phyloP scores from a whole-genome alignment of 2,888 invertebrate genomes.

The Scrobipalpa atriplicella region DNA sequence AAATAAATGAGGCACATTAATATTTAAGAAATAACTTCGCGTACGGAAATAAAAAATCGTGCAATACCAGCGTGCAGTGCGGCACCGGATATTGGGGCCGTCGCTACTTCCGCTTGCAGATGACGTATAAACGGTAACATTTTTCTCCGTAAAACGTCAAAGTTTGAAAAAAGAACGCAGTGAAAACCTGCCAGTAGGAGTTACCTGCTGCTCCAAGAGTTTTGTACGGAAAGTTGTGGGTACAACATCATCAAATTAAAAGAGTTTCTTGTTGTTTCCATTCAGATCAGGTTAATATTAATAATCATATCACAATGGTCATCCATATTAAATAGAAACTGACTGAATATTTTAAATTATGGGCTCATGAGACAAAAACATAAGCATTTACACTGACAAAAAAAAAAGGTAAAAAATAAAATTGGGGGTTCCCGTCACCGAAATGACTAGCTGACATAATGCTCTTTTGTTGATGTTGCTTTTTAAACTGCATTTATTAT shows the following conservation, averaged over 20 bases:
- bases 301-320: too few species aligned
- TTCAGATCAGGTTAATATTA: too few species aligned
- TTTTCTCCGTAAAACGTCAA: not conserved
- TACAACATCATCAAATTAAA: too few species aligned
- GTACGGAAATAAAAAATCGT: not conserved
- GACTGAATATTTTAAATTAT: too few species aligned
- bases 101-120: slow-evolving; percentile 66
- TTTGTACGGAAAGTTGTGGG: too few species aligned
- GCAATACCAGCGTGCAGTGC: not conserved
- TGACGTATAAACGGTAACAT: slow-evolving; percentile 18
- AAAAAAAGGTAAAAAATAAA: too few species aligned
- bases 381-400: too few species aligned
- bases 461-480: not conserved
- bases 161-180: slow-evolving; percentile 30
- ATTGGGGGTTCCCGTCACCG: too few species aligned
- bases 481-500: not conserved
- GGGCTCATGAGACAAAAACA: too few species aligned
- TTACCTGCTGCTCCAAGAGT: not conserved
- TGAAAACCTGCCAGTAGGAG: slow-evolving; percentile 42
- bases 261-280: too few species aligned
- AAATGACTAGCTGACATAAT: not conserved
- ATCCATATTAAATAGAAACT: too few species aligned
- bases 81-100: slow-evolving; percentile 66
- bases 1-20: too few species aligned
- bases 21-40: not conserved